These are phyloP conservation scores for Hemibagrus guttatus DNA, from an alignment of 2,797 vertebrate genomes.

Conservation along the genomic window DNA sequence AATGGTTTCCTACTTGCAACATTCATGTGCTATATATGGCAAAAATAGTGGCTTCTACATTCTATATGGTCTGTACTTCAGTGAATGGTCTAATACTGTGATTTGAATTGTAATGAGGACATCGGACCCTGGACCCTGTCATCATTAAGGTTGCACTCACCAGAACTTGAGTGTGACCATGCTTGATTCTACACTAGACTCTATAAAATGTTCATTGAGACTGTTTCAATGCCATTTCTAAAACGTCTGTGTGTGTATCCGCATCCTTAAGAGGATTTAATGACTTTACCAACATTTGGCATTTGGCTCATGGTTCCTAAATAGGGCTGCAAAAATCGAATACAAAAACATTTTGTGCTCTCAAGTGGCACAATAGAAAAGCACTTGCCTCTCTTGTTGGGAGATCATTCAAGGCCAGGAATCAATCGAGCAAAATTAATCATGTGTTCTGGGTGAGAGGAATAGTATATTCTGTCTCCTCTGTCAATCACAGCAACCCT, in stretches of 20 bases:
- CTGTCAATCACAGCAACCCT: not conserved
- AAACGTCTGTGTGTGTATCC: not conserved
- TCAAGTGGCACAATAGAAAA: not conserved
- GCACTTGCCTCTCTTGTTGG: not conserved
- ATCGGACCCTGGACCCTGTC: not conserved
- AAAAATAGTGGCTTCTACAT: not conserved
- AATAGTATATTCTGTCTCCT: not conserved
- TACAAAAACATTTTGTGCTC: not conserved
- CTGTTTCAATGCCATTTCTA: not conserved
- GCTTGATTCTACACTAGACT: not conserved
- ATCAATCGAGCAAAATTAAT: not conserved
- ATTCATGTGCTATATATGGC: not conserved
- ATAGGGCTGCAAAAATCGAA: not conserved
- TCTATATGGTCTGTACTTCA: not conserved
- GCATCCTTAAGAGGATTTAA: not conserved
- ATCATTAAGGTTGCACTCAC: not conserved
- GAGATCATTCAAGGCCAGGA: not conserved
- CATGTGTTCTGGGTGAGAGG: not conserved
- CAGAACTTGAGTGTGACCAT: not conserved
- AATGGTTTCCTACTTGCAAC: not conserved
- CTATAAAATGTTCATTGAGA: not conserved
- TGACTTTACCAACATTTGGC: not conserved
- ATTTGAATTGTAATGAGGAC: not conserved
- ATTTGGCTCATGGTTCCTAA: not conserved
- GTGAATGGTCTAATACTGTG: not conserved